Evolutionary conservation across 2,888 invertebrate species (phyloP).

Genomic region (Anarsia innoxiella): DNA sequence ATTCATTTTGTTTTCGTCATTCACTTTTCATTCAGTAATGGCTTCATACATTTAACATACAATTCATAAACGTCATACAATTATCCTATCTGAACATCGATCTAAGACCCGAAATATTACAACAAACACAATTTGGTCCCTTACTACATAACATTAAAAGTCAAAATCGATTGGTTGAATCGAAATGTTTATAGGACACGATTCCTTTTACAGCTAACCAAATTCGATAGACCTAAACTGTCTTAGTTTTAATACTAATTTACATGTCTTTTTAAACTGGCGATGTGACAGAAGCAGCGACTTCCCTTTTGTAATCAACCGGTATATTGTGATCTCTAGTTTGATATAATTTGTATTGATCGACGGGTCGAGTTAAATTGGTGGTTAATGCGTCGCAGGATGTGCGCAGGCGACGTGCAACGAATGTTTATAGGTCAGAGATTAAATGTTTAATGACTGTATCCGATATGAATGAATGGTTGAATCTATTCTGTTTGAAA

Average conservation of each 20-base stretch:
- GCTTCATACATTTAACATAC: too few species aligned
- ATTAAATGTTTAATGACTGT: conserved; percentile 5
- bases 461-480: too few species aligned
- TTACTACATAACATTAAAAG: not conserved
- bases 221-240: not conserved
- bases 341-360: not conserved
- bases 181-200: not conserved
- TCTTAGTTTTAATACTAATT: too few species aligned
- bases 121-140: too few species aligned
- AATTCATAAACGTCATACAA: too few species aligned
- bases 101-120: not conserved
- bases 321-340: not conserved
- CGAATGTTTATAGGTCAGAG: conserved; percentile 10
- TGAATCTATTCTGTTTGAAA: too few species aligned
- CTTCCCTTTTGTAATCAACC: not conserved
- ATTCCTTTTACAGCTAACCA: not conserved
- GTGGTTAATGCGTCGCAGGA: conserved; percentile 8
- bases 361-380: not conserved
- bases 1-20: too few species aligned
- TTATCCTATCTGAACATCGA: too few species aligned
- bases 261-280: not conserved
- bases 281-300: not conserved
- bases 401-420: conserved; percentile 8
- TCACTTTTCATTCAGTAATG: too few species aligned
- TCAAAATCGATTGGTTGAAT: not conserved